Conservation (phyloP, 2,888 invertebrate genomes). For the Empis stercorea region DNA sequence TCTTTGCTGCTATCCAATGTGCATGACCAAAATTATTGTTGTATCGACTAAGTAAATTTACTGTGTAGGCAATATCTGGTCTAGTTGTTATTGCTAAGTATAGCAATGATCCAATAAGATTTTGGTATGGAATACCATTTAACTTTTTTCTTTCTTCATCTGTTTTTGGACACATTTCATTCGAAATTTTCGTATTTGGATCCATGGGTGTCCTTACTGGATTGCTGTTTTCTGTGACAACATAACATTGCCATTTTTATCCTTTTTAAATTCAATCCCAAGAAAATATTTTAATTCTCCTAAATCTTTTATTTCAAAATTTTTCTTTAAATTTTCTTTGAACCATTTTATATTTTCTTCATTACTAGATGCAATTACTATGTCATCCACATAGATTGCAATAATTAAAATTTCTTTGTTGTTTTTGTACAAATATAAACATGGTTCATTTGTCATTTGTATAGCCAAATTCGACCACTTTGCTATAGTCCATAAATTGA, state of each 20-base stretch:
- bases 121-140: background rate
- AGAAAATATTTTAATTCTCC: background rate
- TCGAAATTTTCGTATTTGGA: background rate
- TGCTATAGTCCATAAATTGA: background rate
- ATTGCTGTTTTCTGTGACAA: background rate
- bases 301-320: background rate
- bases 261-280: background rate
- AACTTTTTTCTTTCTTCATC: background rate
- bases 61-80: constrained; percentile 3
- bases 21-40: constrained; percentile 1
- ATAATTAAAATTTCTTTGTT: background rate
- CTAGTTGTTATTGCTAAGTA: constrained; percentile 6
- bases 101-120: constrained; percentile 1
- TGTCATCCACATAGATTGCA: background rate
- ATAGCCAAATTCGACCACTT: background rate
- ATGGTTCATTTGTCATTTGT: background rate
- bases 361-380: background rate
- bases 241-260: background rate
- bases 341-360: background rate
- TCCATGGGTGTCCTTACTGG: background rate
- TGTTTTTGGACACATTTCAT: background rate
- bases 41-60: constrained; percentile 4
- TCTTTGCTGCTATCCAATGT: constrained; percentile 8
- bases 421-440: background rate
- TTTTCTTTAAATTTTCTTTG: background rate